Conservation (phyloP, 1,140 invertebrate species). For the Spodoptera litura region DNA sequence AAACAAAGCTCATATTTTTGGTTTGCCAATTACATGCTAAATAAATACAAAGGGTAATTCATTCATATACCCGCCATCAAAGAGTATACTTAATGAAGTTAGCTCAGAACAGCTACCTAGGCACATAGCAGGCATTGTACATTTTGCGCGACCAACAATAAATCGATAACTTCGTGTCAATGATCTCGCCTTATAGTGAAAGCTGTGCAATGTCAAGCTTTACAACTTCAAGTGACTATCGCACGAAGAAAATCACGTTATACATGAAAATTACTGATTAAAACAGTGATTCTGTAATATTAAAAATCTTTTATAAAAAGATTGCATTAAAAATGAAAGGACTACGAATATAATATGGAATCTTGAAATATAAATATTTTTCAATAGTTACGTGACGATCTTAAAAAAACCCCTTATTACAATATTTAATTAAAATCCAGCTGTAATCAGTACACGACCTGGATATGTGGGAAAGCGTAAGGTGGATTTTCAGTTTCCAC, state of each 20-base stretch:
- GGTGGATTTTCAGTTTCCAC: constrained; percentile 43
- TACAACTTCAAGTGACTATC: background rate
- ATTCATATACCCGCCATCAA: background rate
- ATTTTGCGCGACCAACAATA: constrained; percentile 46
- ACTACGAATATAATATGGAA: background rate
- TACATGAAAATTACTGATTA: background rate
- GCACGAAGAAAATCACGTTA: background rate
- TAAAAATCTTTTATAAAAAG: too few species aligned
- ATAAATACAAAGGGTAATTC: constrained; percentile 8
- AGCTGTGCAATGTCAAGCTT: constrained; percentile 22
- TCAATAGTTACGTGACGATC: too few species aligned
- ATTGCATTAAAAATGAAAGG: background rate
- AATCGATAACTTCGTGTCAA: constrained; percentile 54
- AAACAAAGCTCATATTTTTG: background rate
- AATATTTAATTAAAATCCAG: constrained; percentile 32
- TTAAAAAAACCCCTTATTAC: constrained; percentile 6
- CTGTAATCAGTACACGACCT: constrained; percentile 21
- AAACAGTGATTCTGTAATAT: background rate
- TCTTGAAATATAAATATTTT: background rate
- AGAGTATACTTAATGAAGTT: constrained; percentile 1
- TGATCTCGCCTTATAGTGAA: constrained; percentile 45
- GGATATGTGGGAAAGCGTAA: constrained; percentile 17
- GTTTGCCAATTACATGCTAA: constrained; percentile 4
- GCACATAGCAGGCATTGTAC: constrained; percentile 16
- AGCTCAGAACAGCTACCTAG: constrained; percentile 15